These are phyloP conservation scores for Lasioglossum oenotherae DNA, from an alignment of 2,888 invertebrate species.

Conservation along the genomic window DNA sequence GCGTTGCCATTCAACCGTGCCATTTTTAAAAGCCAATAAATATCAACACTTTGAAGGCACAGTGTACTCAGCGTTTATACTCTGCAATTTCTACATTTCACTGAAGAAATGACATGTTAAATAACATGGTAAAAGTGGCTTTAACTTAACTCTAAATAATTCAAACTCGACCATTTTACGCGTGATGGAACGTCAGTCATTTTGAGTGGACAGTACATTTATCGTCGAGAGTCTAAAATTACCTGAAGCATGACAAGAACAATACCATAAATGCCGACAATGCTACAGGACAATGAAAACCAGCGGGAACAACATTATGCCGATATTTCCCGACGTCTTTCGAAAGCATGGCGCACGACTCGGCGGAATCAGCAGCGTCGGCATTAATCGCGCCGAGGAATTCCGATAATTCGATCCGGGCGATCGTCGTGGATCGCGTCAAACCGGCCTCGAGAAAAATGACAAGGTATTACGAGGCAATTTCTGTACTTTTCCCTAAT, in stretches of 20 bases:
- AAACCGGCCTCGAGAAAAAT: constrained; percentile 15
- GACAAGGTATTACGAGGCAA: constrained; percentile 40
- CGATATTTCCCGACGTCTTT: background rate
- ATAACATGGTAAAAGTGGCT: too few species aligned
- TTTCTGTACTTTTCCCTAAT: constrained; percentile 37
- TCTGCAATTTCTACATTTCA: too few species aligned
- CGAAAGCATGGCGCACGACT: background rate
- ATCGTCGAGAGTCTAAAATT: too few species aligned
- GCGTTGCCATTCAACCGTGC: background rate
- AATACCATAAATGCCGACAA: background rate
- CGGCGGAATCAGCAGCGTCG: background rate
- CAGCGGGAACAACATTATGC: background rate
- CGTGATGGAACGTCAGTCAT: background rate
- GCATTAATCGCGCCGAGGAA: constrained; percentile 30
- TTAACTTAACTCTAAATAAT: too few species aligned
- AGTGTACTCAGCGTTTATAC: too few species aligned
- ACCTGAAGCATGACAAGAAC: too few species aligned
- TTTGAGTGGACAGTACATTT: background rate
- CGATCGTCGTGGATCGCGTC: constrained; percentile 3
- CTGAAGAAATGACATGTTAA: too few species aligned
- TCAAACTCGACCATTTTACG: too few species aligned
- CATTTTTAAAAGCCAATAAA: background rate
- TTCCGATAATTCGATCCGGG: constrained; percentile 36
- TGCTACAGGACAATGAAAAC: background rate
- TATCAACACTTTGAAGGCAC: background rate